phyloP scores from a whole-genome alignment of 2,888 invertebrate genomes.

The Napeogenes sylphis region DNA sequence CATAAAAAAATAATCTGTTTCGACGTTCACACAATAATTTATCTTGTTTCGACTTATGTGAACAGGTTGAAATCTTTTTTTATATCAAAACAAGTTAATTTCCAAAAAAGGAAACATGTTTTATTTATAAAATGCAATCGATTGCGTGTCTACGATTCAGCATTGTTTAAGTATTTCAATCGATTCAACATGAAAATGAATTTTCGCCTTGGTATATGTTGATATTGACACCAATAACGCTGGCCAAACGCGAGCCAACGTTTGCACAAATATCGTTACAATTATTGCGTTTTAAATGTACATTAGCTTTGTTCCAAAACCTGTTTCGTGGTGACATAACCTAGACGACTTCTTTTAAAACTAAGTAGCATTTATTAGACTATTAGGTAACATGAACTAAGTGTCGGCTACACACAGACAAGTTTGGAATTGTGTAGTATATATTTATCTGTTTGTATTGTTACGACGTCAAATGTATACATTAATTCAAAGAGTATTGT shows the following conservation, averaged over 20 bases:
- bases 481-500: too few relatives aligned
- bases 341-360: neutral
- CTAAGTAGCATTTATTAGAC: too few relatives aligned
- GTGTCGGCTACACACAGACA: too few relatives aligned
- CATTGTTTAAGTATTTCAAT: conserved; percentile 37
- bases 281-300: conserved; percentile 12
- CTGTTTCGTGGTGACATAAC: conserved; percentile 5
- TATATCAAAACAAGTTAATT: neutral
- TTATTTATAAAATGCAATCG: conserved; percentile 25
- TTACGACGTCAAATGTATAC: too few relatives aligned
- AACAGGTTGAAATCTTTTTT: too few relatives aligned
- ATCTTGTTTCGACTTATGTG: too few relatives aligned
- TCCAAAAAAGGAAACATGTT: conserved; percentile 10
- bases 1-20: too few relatives aligned
- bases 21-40: too few relatives aligned
- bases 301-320: conserved; percentile 2
- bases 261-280: conserved; percentile 13
- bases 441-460: too few relatives aligned
- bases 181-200: conserved; percentile 41
- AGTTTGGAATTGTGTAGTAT: too few relatives aligned
- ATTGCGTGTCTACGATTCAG: conserved; percentile 29
- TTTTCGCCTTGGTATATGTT: conserved; percentile 35
- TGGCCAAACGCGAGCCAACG: conserved; percentile 19
- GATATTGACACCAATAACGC: conserved; percentile 41
- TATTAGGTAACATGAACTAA: too few relatives aligned